Base-by-base conservation (phyloP, 2,797 vertebrate genomes). In the Huso huso region DNA sequence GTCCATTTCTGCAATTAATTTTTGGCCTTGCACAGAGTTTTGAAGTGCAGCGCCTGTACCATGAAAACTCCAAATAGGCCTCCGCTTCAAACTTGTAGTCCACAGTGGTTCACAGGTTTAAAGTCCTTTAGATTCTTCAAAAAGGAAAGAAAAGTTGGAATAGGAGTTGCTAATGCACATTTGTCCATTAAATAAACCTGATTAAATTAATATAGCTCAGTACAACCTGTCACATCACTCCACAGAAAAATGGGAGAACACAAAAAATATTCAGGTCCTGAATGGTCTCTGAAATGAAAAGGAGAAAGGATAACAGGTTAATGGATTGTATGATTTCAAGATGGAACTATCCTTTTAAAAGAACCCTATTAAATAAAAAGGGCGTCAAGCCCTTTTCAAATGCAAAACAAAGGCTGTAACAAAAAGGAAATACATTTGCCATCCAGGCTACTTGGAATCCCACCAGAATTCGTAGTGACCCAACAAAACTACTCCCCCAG, bases 141-240 rank as follows among this genome's bases (percentile, higher is more conserved):
- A 70, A 61, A 65, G 62, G 59, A 66, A 18, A 18, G 55, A 73
- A 71, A 77, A 69, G 73, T 76, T 81, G 59, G 72, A 77, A 71
- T 70, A 83, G 82, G 87, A 84, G 82, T 81, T 80, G 70, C 79
- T 84, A 85, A 85, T 82, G 80, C 82, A 85, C 78, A 86, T 79
- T 72, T 86, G 83, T 88, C 81, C 83, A 83, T 89, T 86, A 88
- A 87, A 87, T 86, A 82, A 88, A 88, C 82, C 79, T 80, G 84
- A 84, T 82, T 83, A 87, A 87, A 86, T 86, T 83, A 86, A 81
- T 55, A 69, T 79, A 81, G 72, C 81, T 82, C 73, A 73, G 81
- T 71, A 78, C 79, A 81, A 79, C 81, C 6, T 11, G 55, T 86
- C 81, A 79, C 83, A 82, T 83, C 81, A 82, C 79, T 70, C 82